Evolutionary conservation across 2,888 invertebrate genomes (phyloP).

Genomic region (Schizaphis graminum): DNA sequence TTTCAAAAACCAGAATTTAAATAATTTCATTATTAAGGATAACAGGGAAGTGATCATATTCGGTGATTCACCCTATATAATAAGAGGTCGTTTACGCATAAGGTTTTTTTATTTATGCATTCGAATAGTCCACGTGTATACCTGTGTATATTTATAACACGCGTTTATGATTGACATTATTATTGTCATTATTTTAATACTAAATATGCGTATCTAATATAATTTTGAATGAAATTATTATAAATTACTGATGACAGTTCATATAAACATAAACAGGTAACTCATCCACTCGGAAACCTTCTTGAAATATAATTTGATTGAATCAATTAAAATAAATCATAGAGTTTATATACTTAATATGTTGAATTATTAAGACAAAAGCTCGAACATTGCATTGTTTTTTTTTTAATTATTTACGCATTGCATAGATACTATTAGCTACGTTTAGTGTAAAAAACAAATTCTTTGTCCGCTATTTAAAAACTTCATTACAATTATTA

Average conservation of each 20-base stretch:
- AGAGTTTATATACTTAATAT: neutral
- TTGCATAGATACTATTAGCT: neutral
- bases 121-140: neutral
- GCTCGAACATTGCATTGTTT: neutral
- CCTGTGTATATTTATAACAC: neutral
- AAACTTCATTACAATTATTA: neutral
- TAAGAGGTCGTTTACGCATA: neutral
- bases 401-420: neutral
- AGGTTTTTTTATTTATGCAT: neutral
- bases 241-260: neutral
- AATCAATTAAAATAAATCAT: neutral
- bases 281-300: neutral
- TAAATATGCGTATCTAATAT: neutral
- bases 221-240: neutral
- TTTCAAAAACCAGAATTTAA: neutral
- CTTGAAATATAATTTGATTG: neutral
- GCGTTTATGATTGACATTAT: neutral
- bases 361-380: neutral
- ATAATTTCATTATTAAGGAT: neutral
- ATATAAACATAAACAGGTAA: neutral
- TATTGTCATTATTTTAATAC: neutral
- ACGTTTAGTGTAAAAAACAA: neutral
- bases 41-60: neutral
- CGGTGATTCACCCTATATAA: neutral
- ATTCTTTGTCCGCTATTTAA: neutral